Evolutionary conservation across 2,113 vertebrate species (phyloP).

Genomic region (Struthio camelus): DNA sequence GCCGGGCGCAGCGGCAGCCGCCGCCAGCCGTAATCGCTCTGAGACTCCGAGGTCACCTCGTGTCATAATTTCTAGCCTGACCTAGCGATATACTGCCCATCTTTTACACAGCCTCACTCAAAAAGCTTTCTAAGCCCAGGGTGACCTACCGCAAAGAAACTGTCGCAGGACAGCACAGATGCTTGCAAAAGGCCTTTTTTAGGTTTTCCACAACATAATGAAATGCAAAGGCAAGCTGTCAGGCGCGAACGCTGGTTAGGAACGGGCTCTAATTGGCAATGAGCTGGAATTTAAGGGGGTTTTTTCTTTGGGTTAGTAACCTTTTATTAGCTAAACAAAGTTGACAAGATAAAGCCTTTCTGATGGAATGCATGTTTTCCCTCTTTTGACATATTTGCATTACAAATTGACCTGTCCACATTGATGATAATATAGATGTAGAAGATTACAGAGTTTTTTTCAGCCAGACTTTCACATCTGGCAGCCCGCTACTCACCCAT

Average conservation of each 20-base stretch:
- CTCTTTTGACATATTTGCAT: constrained; percentile 3
- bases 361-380: constrained; percentile 14
- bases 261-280: not conserved
- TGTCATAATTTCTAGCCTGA: not conserved
- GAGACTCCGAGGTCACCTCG: not conserved
- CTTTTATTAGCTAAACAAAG: not conserved
- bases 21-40: rapidly evolving
- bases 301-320: not conserved
- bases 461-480: constrained; percentile 18
- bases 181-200: not conserved
- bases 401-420: constrained; percentile 59
- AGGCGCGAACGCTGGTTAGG: not conserved
- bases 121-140: not conserved
- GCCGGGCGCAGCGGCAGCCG: not conserved
- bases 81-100: not conserved
- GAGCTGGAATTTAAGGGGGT: not conserved
- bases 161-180: not conserved
- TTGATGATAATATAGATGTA: constrained; percentile 18
- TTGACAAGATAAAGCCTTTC: constrained; percentile 16
- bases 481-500: not conserved
- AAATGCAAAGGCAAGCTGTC: not conserved
- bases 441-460: not conserved
- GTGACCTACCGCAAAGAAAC: not conserved
- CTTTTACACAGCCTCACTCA: not conserved
- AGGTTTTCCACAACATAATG: not conserved